These are phyloP conservation scores for Fragum whitleyi DNA, from an alignment of 2,888 invertebrate species.

Conservation along the genomic window DNA sequence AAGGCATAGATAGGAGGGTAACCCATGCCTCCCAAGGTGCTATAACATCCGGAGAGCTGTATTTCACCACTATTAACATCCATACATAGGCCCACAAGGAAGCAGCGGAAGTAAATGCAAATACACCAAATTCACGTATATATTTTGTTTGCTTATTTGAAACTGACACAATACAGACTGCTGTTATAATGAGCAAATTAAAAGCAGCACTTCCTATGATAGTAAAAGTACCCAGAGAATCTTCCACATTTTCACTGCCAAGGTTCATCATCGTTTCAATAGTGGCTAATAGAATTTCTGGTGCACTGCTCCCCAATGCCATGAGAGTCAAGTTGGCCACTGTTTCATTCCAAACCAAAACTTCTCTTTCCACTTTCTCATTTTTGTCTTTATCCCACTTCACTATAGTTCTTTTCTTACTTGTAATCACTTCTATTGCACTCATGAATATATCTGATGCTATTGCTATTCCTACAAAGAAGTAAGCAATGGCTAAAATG, in stretches of 20 bases:
- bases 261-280: conserved; percentile 73
- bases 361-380: conserved; percentile 78
- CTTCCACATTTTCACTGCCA: conserved; percentile 57
- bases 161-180: conserved; percentile 81
- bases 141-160: conserved; percentile 71
- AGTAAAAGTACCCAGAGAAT: conserved; percentile 82
- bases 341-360: conserved; percentile 84
- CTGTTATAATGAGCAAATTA: conserved; percentile 83
- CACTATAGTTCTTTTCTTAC: conserved; percentile 79
- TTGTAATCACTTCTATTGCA: conserved; percentile 83
- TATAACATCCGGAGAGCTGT: conserved; percentile 76
- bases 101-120: conserved; percentile 80
- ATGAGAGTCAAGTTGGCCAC: conserved; percentile 84
- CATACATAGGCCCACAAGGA: conserved; percentile 84
- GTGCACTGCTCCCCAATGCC: conserved; percentile 83
- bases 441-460: conserved; percentile 83
- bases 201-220: conserved; percentile 84
- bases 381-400: conserved; percentile 80
- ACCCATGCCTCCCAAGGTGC: conserved; percentile 83
- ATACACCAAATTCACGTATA: conserved; percentile 82
- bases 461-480: conserved; percentile 83
- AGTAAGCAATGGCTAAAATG: conserved; percentile 79
- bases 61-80: conserved; percentile 82
- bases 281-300: conserved; percentile 82
- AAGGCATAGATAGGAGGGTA: conserved; percentile 80